Evolutionary conservation across 92 coral and sea anemone species (phyloP), one percentile per base, ranked within the genome.

Genomic region (Meandrina meandrites): DNA sequence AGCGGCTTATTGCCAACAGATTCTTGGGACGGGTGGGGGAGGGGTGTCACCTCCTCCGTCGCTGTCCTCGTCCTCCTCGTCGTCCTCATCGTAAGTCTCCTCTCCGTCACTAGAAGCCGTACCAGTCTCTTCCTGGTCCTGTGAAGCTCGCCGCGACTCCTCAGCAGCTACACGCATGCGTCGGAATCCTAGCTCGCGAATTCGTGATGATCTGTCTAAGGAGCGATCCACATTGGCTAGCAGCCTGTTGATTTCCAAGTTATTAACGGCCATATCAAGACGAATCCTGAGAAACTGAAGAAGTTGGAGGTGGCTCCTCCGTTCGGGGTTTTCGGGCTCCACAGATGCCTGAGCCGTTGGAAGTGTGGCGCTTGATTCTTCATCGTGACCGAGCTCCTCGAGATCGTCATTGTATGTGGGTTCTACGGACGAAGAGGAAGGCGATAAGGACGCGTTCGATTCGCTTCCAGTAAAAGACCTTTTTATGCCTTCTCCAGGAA

Each of bases 161-260:
- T 53, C 58, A 13, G 64, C 27, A 45, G 88, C 82, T 18, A 75
- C 67, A 28, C 19, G 45, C n/a, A 85, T 74, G 53, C 88, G 88
- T 47, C 45, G 82, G 19, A 78, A 45, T 47, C 82, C 88, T 8
- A 62, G 31, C 58, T 76, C 82, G 50, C 76, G 88, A 56, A 27
- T 32, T n/a, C 88, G 82, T 3, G 88, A 19, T 45, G 84, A 31
- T 86, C 85, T 79, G 60, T 79, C 85, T 28, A 80, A 30, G 12
- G 85, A 68, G 24, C 82, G 54, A 51, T 86, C 85, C 42, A 86
- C 84, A 36, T 78, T 79, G 28, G 71, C 73, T 47, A 86, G 19
- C 30, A 86, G 15, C 27, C 85, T 86, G 85, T 86, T 86, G 15
- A 86, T 86, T 57, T 86, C 89, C 85, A 86, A 53, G 80, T 86